A percentile compares a stretch with the other conserved stretches of the same genome.
Evolutionary conservation across 2,797 vertebrate species (phyloP).

Genomic region (Semotilus atromaculatus): DNA sequence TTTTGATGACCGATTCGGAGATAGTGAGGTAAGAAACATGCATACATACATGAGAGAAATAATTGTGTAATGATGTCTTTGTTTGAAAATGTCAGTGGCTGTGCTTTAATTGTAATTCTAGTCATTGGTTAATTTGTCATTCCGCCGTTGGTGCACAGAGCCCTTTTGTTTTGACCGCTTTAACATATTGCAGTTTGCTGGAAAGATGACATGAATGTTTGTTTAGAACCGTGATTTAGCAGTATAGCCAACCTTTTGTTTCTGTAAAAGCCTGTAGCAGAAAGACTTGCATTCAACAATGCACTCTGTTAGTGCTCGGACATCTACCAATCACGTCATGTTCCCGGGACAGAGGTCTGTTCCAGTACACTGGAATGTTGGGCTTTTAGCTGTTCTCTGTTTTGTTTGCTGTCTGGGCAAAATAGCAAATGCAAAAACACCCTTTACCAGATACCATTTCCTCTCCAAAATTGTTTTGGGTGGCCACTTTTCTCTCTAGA

Average conservation of each 20-base stretch:
- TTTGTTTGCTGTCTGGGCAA: conserved; percentile 54
- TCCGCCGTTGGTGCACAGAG: neutral
- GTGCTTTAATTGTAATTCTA: neutral
- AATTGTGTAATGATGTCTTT: neutral
- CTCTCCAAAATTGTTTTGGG: conserved; percentile 54
- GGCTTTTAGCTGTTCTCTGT: conserved; percentile 63
- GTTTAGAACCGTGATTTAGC: conserved; percentile 31
- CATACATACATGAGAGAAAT: neutral
- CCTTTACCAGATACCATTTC: conserved; percentile 59
- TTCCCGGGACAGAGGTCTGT: conserved; percentile 57
- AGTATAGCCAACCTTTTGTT: conserved; percentile 33
- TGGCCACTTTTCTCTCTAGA: conserved; percentile 48
- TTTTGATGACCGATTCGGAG: conserved; percentile 88
- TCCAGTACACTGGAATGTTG: conserved; percentile 67
- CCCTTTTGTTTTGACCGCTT: conserved; percentile 16
- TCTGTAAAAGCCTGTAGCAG: conserved; percentile 16
- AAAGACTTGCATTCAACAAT: conserved; percentile 2
- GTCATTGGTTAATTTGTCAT: conserved; percentile 6
- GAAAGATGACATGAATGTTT: conserved; percentile 24
- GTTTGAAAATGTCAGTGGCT: conserved; percentile 5
- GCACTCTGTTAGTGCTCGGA: conserved; percentile 3
- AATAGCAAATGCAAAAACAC: conserved; percentile 46
- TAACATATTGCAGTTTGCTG: conserved; percentile 23
- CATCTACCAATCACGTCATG: conserved; percentile 64
- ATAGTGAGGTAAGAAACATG: conserved; percentile 84